Conservation (phyloP, 2,797 vertebrate species). For the Coregonus ussuriensis region DNA sequence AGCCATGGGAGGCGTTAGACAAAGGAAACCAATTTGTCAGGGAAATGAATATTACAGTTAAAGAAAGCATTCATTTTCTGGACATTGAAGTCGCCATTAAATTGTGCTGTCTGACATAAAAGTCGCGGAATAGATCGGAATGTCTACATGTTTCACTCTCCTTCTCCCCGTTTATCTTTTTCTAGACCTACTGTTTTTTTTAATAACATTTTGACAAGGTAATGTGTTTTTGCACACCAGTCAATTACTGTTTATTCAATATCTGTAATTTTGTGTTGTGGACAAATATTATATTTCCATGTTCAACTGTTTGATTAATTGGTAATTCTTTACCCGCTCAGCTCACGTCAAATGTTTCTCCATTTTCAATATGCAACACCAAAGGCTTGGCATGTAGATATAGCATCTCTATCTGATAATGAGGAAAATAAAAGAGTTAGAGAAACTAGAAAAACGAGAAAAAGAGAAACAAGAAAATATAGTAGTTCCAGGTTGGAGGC, state of each 20-base stretch:
- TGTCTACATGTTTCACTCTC: slow-evolving; percentile 63
- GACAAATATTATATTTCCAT: background rate
- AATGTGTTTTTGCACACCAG: background rate
- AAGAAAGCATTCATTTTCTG: slow-evolving; percentile 62
- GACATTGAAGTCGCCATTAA: slow-evolving; percentile 62
- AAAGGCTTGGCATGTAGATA: background rate
- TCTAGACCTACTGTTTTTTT: background rate
- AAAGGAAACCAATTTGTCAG: slow-evolving; percentile 63
- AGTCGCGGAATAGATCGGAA: slow-evolving; percentile 69
- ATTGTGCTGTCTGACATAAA: slow-evolving; percentile 68
- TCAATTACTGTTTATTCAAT: background rate
- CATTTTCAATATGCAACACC: background rate
- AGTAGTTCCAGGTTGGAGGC: background rate
- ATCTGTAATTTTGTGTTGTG: background rate
- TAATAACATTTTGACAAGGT: background rate
- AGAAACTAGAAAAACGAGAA: background rate
- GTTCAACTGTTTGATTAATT: background rate
- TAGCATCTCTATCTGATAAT: background rate
- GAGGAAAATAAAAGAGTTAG: background rate
- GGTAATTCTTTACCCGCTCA: background rate
- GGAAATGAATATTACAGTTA: slow-evolving; percentile 61
- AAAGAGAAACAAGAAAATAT: background rate
- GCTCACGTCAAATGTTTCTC: background rate
- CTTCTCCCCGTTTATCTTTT: slow-evolving; percentile 53
- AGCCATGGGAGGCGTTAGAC: slow-evolving; percentile 44